Evolutionary conservation across 2,888 invertebrate genomes (phyloP).

Genomic region (Temnothorax unifasciatus): DNA sequence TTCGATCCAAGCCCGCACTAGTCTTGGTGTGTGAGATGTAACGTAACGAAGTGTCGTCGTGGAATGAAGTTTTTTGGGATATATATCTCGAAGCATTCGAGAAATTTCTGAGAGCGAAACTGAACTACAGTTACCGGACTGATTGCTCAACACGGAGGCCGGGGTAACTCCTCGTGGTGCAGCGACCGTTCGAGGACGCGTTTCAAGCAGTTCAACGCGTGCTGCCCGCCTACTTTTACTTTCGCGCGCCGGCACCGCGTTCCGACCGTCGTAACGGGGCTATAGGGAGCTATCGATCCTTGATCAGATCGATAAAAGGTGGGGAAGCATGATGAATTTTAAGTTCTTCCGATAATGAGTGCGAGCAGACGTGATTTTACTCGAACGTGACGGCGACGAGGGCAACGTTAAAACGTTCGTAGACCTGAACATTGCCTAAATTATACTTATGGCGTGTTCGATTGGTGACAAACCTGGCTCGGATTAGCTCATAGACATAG

Average conservation of each 20-base stretch:
- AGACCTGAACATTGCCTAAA: background rate
- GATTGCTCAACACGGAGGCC: conserved; percentile 82
- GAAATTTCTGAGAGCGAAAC: conserved; percentile 79
- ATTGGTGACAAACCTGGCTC: too few species aligned
- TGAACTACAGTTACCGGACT: conserved; percentile 78
- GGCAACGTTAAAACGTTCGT: conserved; percentile 6
- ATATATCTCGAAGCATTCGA: conserved; percentile 59
- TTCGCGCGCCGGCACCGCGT: conserved; percentile 75
- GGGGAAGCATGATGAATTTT: conserved; percentile 39
- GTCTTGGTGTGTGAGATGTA: background rate
- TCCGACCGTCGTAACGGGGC: conserved; percentile 67
- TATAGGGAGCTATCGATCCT: conserved; percentile 45
- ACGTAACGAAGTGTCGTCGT: conserved; percentile 2
- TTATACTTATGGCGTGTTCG: too few species aligned
- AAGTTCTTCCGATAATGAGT: conserved; percentile 47
- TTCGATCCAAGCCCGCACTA: background rate
- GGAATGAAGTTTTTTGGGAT: conserved; percentile 43
- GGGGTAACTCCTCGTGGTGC: conserved; percentile 82
- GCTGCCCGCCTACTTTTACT: conserved; percentile 82
- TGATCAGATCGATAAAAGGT: conserved; percentile 39
- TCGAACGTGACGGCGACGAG: conserved; percentile 12
- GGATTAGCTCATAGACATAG: too few species aligned
- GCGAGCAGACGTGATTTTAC: conserved; percentile 19
- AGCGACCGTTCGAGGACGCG: conserved; percentile 86
- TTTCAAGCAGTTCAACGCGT: conserved; percentile 80